Evolutionary conservation across 2,888 invertebrate genomes (phyloP).

Genomic region (Venusia cambrica): DNA sequence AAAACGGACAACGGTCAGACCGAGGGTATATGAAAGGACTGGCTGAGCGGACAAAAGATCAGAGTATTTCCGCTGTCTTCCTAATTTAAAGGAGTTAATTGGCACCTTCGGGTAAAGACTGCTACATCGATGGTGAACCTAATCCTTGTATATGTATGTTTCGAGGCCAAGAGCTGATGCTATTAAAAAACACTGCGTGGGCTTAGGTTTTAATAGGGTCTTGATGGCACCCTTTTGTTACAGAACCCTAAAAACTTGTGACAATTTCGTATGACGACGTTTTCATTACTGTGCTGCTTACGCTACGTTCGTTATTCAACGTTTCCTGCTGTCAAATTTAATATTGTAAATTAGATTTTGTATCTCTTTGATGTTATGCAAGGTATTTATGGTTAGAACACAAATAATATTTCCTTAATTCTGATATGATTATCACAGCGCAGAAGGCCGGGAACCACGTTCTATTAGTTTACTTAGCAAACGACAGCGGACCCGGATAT

Average conservation of each 20-base stretch:
- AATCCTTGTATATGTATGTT: too few species aligned
- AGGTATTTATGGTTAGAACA: slow-evolving; percentile 34
- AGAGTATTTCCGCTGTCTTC: too few species aligned
- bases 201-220: too few species aligned
- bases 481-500: slow-evolving; percentile 8
- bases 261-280: slow-evolving; percentile 58
- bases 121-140: too few species aligned
- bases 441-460: slow-evolving; percentile 2
- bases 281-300: slow-evolving; percentile 63
- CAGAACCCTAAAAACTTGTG: slow-evolving; percentile 53
- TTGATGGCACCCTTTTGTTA: too few species aligned
- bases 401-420: slow-evolving; percentile 36
- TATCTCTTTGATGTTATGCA: slow-evolving; percentile 40
- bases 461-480: slow-evolving; percentile 20
- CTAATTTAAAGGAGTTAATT: too few species aligned
- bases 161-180: too few species aligned
- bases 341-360: slow-evolving; percentile 52
- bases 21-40: too few species aligned
- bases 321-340: slow-evolving; percentile 48
- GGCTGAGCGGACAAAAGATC: too few species aligned
- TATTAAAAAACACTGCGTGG: too few species aligned
- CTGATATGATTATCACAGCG: slow-evolving; percentile 19
- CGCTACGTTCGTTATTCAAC: slow-evolving; percentile 31
- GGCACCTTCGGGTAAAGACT: too few species aligned
- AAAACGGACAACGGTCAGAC: too few species aligned